A percentile compares a stretch with the other conserved stretches of the same genome.
Conservation (phyloP, 1,140 invertebrate species). For the Pseudomyrmex gracilis region DNA sequence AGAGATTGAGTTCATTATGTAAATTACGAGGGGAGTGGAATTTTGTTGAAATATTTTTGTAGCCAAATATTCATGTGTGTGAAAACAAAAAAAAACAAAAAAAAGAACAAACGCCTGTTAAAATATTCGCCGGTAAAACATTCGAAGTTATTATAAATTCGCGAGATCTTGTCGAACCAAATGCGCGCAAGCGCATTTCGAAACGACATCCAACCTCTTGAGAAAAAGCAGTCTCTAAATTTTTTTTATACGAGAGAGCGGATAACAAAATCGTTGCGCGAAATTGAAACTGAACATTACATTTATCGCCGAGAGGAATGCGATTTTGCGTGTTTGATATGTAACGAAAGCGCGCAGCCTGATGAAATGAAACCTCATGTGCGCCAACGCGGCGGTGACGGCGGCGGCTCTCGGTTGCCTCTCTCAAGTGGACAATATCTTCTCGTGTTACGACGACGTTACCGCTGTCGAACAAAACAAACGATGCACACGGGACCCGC, state of each 20-base stretch:
- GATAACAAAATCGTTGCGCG: neutral
- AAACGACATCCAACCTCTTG: too few species aligned
- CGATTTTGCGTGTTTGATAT: conserved; percentile 12
- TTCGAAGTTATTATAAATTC: too few species aligned
- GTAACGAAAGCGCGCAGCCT: conserved; percentile 18
- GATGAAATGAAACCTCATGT: conserved; percentile 70
- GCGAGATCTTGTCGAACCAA: neutral
- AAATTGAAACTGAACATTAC: neutral
- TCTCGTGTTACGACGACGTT: conserved; percentile 77
- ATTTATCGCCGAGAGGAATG: conserved; percentile 17
- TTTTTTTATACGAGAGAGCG: neutral
- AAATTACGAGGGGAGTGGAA: neutral
- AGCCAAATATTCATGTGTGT: neutral
- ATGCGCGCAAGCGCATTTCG: too few species aligned
- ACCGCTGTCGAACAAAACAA: conserved; percentile 75
- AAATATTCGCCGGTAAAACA: neutral
- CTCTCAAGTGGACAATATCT: conserved; percentile 77
- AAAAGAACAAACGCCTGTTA: too few species aligned
- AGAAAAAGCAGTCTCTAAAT: neutral
- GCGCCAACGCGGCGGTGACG: conserved; percentile 63
- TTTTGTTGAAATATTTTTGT: neutral
- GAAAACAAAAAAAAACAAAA: too few species aligned
- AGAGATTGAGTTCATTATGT: neutral
- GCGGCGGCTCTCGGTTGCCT: conserved; percentile 67
- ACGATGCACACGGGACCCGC: conserved; percentile 38